Evolutionary conservation across 1,140 invertebrate genomes (phyloP), one percentile per base, ranked within the genome.

Genomic region (Leptonema lineaticorne): DNA sequence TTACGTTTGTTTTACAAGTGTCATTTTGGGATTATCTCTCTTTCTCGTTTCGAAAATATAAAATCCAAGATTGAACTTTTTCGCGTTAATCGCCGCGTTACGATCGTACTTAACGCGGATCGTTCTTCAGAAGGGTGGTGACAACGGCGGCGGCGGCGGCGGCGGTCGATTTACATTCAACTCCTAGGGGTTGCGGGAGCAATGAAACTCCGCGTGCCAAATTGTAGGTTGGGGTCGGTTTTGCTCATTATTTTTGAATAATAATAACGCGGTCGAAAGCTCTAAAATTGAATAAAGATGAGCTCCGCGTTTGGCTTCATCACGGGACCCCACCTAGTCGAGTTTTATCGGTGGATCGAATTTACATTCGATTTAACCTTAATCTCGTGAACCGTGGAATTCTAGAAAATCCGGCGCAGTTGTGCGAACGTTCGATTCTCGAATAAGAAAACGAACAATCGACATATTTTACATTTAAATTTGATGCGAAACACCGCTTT

Each of bases 211-310:
- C 59, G 5, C 37, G 14, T 24, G 20, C 59, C 59, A 33, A 2
- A 26, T n/a, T n/a, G n/a, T n/a, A n/a, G 26, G 24, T 30, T 24
- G 8, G 9, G 7, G 18, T 30, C 27, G 48, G 4, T 45, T 66
- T 66, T 29, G 18, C 27, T 59, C 59, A 68, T 68, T 68, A 63
- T 68, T 68, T 68, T 63, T 62, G 67, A 62, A 62, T 68, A 62
- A n/a, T n/a, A n/a, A 68, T 58, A 68, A 68, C 64, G n/a, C 50
- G 14, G 64, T 26, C 11, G 64, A 58, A 57, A 57, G 64, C 53
- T 59, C 37, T 50, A 37, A 68, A 68, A 59, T 68, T 68, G 56
- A 67, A 67, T 67, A 69, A 69, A 69, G 67, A 69, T 63, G 59
- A 69, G 60, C 27, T n/a, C 9, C 8, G 9, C 50, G 50, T 53